phyloP scores from a whole-genome alignment of 2,888 invertebrate genomes.

The Megamerina dolium region DNA sequence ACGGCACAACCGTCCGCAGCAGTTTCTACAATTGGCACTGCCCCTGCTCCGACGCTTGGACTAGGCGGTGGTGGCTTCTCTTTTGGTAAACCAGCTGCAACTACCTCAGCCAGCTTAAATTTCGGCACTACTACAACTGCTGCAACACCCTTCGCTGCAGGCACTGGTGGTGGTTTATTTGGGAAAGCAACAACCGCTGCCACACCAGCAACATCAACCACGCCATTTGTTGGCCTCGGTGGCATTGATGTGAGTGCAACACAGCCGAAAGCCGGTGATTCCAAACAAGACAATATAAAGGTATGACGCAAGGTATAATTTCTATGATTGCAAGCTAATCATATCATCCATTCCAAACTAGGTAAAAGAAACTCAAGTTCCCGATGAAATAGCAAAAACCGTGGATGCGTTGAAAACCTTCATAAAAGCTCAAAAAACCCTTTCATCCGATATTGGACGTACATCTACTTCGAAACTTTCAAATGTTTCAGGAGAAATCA shows the following conservation, averaged over 20 bases:
- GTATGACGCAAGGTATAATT: slow-evolving; percentile 14
- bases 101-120: slow-evolving; percentile 38
- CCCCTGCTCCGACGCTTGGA: slow-evolving; percentile 22
- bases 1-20: slow-evolving; percentile 2
- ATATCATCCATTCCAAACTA: too few species aligned
- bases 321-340: background rate
- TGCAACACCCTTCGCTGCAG: slow-evolving; percentile 28
- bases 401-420: slow-evolving; percentile 77
- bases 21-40: slow-evolving; percentile 9
- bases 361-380: slow-evolving; percentile 53
- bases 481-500: slow-evolving; percentile 42
- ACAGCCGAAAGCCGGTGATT: slow-evolving; percentile 45
- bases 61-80: slow-evolving; percentile 26
- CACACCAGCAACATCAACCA: slow-evolving; percentile 27
- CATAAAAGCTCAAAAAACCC: slow-evolving; percentile 77
- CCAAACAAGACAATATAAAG: slow-evolving; percentile 43
- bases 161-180: slow-evolving; percentile 29
- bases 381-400: slow-evolving; percentile 69
- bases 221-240: slow-evolving; percentile 42
- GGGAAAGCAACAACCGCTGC: slow-evolving; percentile 26
- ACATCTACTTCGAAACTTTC: slow-evolving; percentile 52
- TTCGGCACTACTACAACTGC: slow-evolving; percentile 40
- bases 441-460: slow-evolving; percentile 75
- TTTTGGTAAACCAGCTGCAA: slow-evolving; percentile 35
- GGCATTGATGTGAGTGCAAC: slow-evolving; percentile 45